Conservation (phyloP, 2,797 vertebrate species). For the Poecilia gillii region DNA sequence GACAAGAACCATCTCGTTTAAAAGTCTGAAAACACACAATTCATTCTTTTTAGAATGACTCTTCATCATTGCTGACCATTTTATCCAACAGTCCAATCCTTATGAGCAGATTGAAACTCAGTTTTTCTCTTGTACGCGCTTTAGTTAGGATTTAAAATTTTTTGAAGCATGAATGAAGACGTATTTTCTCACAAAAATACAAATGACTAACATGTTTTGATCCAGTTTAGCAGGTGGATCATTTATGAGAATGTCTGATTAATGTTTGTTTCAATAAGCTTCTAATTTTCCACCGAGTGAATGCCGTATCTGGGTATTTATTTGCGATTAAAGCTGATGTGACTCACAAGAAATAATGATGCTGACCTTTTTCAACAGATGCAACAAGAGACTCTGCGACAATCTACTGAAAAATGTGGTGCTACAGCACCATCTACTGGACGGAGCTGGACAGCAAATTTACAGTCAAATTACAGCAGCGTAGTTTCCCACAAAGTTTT, state of each 20-base stretch:
- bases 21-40: background rate
- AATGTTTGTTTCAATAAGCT: background rate
- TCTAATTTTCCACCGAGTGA: background rate
- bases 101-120: background rate
- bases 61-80: background rate
- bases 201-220: background rate
- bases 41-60: background rate
- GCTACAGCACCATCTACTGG: background rate
- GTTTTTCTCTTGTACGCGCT: background rate
- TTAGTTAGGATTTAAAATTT: background rate
- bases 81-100: background rate
- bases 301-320: background rate
- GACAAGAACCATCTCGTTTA: background rate
- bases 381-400: background rate
- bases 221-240: background rate
- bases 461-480: background rate
- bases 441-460: background rate
- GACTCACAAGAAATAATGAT: constrained; percentile 1
- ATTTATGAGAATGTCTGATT: background rate
- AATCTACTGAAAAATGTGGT: background rate
- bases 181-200: background rate
- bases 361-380: background rate
- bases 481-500: background rate
- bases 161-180: background rate
- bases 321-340: background rate